Conservation (phyloP, 2,888 invertebrate species). For the Pomacea canaliculata region DNA sequence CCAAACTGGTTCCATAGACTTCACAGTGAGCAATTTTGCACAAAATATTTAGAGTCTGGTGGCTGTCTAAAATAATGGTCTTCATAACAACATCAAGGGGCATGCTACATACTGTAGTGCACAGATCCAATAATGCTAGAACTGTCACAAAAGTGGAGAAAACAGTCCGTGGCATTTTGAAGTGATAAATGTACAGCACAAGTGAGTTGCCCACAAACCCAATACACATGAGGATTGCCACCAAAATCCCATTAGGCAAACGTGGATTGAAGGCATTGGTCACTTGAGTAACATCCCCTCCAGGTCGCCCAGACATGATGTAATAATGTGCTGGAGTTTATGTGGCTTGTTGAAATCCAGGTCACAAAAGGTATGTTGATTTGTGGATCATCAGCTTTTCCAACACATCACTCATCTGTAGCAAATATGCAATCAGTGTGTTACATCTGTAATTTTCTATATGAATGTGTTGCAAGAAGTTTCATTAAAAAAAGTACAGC, state of each 20-base stretch:
- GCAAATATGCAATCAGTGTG: too few relatives aligned
- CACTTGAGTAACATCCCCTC: background rate
- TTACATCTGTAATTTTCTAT: too few relatives aligned
- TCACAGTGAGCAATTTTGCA: slow-evolving; percentile 31
- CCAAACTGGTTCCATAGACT: slow-evolving; percentile 28
- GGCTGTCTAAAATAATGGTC: slow-evolving; percentile 5
- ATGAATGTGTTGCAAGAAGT: too few relatives aligned
- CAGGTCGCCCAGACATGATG: too few relatives aligned
- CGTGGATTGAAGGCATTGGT: slow-evolving; percentile 27
- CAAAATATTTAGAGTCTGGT: slow-evolving; percentile 2
- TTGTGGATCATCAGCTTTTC: too few relatives aligned
- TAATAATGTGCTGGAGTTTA: too few relatives aligned
- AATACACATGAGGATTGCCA: slow-evolving; percentile 22
- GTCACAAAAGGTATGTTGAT: too few relatives aligned
- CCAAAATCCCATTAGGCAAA: slow-evolving; percentile 25
- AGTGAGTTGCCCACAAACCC: slow-evolving; percentile 27
- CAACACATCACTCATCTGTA: too few relatives aligned
- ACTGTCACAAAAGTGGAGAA: slow-evolving; percentile 32
- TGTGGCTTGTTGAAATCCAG: too few relatives aligned
- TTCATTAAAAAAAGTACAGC: too few relatives aligned
- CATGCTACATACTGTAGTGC: slow-evolving; percentile 29
- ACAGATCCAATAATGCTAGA: slow-evolving; percentile 31
- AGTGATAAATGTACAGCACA: slow-evolving; percentile 31
- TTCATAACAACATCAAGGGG: slow-evolving; percentile 30
- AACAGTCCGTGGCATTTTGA: slow-evolving; percentile 22